Evolutionary conservation across 1,140 invertebrate genomes (phyloP), one percentile per base, ranked within the genome.

Genomic region (Campoletis sonorensis): DNA sequence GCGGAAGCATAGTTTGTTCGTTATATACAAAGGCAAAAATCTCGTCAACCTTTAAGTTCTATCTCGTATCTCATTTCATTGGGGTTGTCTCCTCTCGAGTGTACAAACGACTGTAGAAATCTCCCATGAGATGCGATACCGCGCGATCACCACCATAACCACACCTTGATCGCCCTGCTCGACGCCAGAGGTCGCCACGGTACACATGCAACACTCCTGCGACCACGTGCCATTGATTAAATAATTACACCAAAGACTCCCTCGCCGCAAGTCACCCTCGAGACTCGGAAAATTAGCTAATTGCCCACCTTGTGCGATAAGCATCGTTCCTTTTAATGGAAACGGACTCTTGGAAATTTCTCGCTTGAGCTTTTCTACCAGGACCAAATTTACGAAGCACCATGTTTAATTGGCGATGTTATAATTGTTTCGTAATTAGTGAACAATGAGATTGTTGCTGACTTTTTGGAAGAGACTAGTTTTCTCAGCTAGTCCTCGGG

Each of bases 161-260:
- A 13, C 61, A 23, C 61, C 61, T 64, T 27, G 7, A n/a, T 64
- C 13, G 61, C 13, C 21, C 11, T 64, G n/a, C 21, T 23, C 61
- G 1, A 64, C 21, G 30, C 51, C 27, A 33, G 21, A 26, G 45
- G 5, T 71, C 73, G 30, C 72, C 71, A 58, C 30, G 37, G 16
- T 54, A 54, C 51, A 54, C 16, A n/a, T n/a, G 51, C 51, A 54
- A 26, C n/a, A 23, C 23, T 64, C 61, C n/a, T 81, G 61, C 26
- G 61, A 21, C 21, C 70, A 33, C 45, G 33, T 83, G 78, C 84
- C 84, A 88, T 88, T 86, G 87, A 88, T 88, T 88, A 88, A 86
- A 86, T 87, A 86, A 88, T 88, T 88, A 87, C 81, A 23, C 1
- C 86, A 85, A 79, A 80, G 81, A 82, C 49, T 83, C 77, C 78